Base-by-base conservation (phyloP, 2,113 vertebrate genomes). In the Tichodroma muraria region DNA sequence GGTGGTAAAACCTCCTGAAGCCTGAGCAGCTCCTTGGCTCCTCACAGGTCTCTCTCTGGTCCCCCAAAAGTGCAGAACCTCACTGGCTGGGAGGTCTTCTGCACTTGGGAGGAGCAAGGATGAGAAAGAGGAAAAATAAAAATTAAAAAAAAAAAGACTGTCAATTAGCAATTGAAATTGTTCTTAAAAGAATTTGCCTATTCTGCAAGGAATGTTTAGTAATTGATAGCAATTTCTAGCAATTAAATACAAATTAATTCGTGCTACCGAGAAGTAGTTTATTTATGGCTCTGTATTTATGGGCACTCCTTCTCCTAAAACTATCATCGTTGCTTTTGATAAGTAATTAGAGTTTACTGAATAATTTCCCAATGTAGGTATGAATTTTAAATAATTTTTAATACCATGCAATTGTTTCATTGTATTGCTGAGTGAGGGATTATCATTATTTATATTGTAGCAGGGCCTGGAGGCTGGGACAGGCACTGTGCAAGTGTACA, bases 191-290 rank as follows among this genome's bases (percentile, higher is more conserved):
- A 95, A 94, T 96, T 89, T 94, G 88, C 90, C 87, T 95, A 96
- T 96, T 95, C 95, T 97, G 92, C 90, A 94, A 96, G 93, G 93
- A 96, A 80, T 98, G 96, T 96, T 96, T 97, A 82, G 97, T 95
- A 98, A 97, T 88, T 81, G 95, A 96, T 98, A 93, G 97, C 97
- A 96, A 98, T 98, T 98, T 97, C 96, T 96, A 91, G 97, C 97
- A 98, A 98, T 98, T 98, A 98, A 98, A 97, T 98, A 97, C 95
- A 96, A 98, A 97, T 98, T 98, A 98, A 97, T 98, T 98, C 33
- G 70, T 97, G 92, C 97, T 97, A 95, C 97, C 13, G 88, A 97
- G 97, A 95, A 96, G 97, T 91, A 76, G 96, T 95, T 97, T 97
- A 97, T 98, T 98, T 98, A 98, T 97, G 96, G 97, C 93, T 97